These are phyloP conservation scores for Panopea generosa DNA, from an alignment of 2,888 invertebrate species.

Conservation along the genomic window DNA sequence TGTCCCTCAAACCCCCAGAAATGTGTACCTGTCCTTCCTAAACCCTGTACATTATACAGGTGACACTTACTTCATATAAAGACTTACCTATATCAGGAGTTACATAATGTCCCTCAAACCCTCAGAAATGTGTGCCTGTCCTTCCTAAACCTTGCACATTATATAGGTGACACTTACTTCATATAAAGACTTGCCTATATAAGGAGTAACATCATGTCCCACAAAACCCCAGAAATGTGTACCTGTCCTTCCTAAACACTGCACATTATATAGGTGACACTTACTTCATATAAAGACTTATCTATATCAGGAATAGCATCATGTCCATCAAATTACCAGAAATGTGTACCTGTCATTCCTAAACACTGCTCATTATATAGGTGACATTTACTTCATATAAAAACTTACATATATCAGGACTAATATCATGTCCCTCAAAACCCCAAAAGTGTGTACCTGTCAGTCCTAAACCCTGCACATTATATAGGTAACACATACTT, in stretches of 20 bases:
- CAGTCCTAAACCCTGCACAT: conserved; percentile 98
- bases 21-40: conserved; percentile 96
- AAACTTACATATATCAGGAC: conserved; percentile 91
- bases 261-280: too few species aligned
- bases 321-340: conserved; percentile 98
- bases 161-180: neutral
- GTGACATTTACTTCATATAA: neutral
- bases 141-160: conserved; percentile 99
- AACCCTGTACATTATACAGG: conserved; percentile 88
- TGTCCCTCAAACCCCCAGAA: conserved; percentile 99
- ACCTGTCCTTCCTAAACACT: conserved; percentile 97
- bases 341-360: conserved; percentile 97
- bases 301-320: conserved; percentile 94
- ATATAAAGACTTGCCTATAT: conserved; percentile 88
- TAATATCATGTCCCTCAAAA: conserved; percentile 94
- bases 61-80: neutral
- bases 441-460: conserved; percentile 98
- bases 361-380: too few species aligned
- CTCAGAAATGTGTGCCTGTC: conserved; percentile 98
- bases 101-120: conserved; percentile 95
- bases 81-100: conserved; percentile 91
- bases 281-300: conserved; percentile 23
- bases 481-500: conserved; percentile 1
- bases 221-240: conserved; percentile 99
- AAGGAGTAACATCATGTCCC: conserved; percentile 93